Evolutionary conservation across 2,888 invertebrate species (phyloP), one percentile per base, ranked within the genome.

Genomic region (Cylloceria caligata): DNA sequence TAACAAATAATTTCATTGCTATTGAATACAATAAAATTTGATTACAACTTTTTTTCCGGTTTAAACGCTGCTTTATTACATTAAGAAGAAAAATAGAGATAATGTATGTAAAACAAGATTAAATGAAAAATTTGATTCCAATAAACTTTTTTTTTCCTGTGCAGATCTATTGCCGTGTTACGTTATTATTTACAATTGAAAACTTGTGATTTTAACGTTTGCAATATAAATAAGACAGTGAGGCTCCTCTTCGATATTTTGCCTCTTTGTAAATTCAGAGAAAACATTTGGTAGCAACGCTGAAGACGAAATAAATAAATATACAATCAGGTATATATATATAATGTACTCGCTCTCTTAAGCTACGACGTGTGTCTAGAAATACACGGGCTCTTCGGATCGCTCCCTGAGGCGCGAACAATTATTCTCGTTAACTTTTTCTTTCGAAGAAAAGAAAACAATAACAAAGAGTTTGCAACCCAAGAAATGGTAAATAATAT

Each of bases 281-380:
- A 52, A 24, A 52, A 52, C 11, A 3, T 24, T 52, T 52, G 52
- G 19, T 16, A 57, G 16, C 34, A 34, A 1, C 7, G 5, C n/a
- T n/a, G n/a, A n/a, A 57, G 52, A 4, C 21, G n/a, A 64, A 27
- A 36, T 52, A 67, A 39, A 45, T 45, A 52, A 34, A 57, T 5
- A 13, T 6, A 27, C 1, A 57, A n/a, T 21, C 6, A 55, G 9
- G 27, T 60, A 60, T 42, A 47, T 57, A 24, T 16, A n/a, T 42
- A 16, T 27, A 9, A 49, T 21, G 47, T 72, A 76, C 78, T 85
- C 83, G 79, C 75, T 85, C 85, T 85, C 83, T 78, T 84, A 81
- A 85, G 85, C 83, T 71, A 71, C 81, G 83, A 77, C 78, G 83
- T 83, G 84, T 85, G 81, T 81, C 84, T 75, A 5, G 75, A 62